Conservation (phyloP, 2,888 invertebrate species). For the Sphaeridia pumilis region DNA sequence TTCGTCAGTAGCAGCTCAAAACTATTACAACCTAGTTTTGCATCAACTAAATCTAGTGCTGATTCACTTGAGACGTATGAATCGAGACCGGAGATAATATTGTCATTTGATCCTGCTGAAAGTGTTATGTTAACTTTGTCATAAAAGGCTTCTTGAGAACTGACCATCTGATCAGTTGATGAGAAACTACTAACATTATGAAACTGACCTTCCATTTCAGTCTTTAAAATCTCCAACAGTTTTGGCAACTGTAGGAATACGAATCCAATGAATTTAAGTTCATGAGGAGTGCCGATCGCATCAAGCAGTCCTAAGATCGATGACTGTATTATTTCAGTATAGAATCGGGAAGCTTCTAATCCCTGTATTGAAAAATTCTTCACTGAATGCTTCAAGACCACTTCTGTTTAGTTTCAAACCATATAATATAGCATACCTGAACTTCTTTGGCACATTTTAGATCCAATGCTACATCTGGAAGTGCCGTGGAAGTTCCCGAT, state of each 20-base stretch:
- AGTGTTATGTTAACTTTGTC: background rate
- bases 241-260: conserved; percentile 82
- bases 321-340: conserved; percentile 77
- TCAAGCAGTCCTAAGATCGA: conserved; percentile 82
- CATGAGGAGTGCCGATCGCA: conserved; percentile 67
- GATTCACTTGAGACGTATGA: conserved; percentile 71
- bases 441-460: conserved; percentile 71
- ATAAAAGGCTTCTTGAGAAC: too few species aligned
- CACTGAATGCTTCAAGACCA: too few species aligned
- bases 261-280: conserved; percentile 87
- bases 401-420: too few species aligned
- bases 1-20: conserved; percentile 72
- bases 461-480: conserved; percentile 67
- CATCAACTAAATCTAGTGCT: conserved; percentile 75
- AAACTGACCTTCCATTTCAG: conserved; percentile 44
- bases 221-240: conserved; percentile 58
- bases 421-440: conserved; percentile 45
- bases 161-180: background rate
- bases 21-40: conserved; percentile 77
- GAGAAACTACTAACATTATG: background rate
- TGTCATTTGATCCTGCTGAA: conserved; percentile 38
- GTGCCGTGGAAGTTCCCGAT: conserved; percentile 71
- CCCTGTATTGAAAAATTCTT: background rate
- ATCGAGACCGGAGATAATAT: conserved; percentile 72
- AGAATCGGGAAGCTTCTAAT: conserved; percentile 46